Base-by-base conservation (phyloP, 2,888 invertebrate species). In the Dioctria linearis region DNA sequence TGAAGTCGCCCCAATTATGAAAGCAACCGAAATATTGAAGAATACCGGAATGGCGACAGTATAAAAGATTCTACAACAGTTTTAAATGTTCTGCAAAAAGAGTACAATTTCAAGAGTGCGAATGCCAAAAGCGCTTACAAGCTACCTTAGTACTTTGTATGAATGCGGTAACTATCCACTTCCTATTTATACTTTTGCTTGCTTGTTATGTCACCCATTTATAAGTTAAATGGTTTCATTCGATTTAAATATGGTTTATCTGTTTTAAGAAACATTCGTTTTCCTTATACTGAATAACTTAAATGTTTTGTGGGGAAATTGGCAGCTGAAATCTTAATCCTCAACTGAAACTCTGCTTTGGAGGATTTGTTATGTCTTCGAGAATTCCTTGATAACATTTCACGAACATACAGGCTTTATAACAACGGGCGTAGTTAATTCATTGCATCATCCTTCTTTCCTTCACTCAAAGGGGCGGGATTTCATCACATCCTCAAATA, bases 371-470 rank as follows among this genome's bases (percentile, higher is more conserved):
- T 96, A 83, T 96, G 97, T 86, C 90, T 99, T 78, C 93, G 98
- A 59, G 98, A 99, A 86, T 97, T 96, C 88, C 98, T 99, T 85
- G 99, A 99, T 88, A 94, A 94, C 86, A 96, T 39, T 94, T 95
- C 85, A 95, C 88, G 13, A 88, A 88, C 85, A 93, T 99, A 87
- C 97, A 98, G 88, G 93, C 96, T 43, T 91, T 99, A 79, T 98
- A 99, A 88, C 99, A 99, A 89, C 93, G 99, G 82, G 98, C 99
- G 0, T 99, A 99, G 99, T 92, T 99, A 9, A 97, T 99, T 83
- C 99, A 99, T 90, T 99, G 99, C 99, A 96, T 98, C 83, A 92
- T 99, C 46, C 97, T 99, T 90, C 98, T 99, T 0, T 99, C 98
- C 90, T 99, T 99, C 91, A 99, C 99, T 90, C 98, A 0, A 98